These are phyloP conservation scores for Poecilus cupreus DNA, from an alignment of 2,888 invertebrate genomes.

Conservation along the genomic window DNA sequence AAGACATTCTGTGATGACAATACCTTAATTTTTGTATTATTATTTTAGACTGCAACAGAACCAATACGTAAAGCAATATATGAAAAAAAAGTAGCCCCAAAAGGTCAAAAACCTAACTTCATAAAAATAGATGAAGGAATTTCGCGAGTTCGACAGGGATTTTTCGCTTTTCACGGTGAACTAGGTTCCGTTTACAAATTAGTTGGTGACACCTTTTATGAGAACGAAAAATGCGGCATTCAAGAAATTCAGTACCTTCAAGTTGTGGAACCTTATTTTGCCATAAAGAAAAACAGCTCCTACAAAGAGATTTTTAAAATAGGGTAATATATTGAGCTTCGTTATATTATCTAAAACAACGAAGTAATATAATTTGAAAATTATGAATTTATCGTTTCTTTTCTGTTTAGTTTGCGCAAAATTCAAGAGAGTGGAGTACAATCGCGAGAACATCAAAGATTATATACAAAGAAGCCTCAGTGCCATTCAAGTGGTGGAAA, in stretches of 20 bases:
- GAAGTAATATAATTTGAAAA: not conserved
- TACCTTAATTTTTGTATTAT: not conserved
- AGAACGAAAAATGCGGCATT: constrained; percentile 82
- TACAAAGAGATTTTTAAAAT: constrained; percentile 76
- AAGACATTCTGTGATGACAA: no score
- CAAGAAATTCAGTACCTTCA: constrained; percentile 78
- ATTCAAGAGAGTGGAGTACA: constrained; percentile 76
- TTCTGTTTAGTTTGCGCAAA: constrained; percentile 71
- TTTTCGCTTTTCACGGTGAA: constrained; percentile 83
- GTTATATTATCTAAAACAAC: no score
- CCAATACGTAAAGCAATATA: constrained; percentile 78
- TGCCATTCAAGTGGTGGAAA: constrained; percentile 74
- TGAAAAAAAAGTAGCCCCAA: constrained; percentile 78
- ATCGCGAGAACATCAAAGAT: constrained; percentile 72
- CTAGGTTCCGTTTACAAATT: constrained; percentile 80
- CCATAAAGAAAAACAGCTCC: constrained; percentile 75
- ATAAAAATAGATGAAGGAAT: constrained; percentile 78
- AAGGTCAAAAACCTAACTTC: constrained; percentile 76
- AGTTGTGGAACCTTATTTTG: constrained; percentile 75
- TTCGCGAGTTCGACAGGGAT: constrained; percentile 75
- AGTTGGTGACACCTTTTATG: constrained; percentile 79
- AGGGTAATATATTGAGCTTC: constrained; percentile 74
- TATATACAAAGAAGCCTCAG: constrained; percentile 75
- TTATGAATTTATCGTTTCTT: not conserved
- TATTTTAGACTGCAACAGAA: constrained; percentile 78